Base-by-base conservation (phyloP, 1,140 invertebrate genomes). In the Liolophura sinensis region DNA sequence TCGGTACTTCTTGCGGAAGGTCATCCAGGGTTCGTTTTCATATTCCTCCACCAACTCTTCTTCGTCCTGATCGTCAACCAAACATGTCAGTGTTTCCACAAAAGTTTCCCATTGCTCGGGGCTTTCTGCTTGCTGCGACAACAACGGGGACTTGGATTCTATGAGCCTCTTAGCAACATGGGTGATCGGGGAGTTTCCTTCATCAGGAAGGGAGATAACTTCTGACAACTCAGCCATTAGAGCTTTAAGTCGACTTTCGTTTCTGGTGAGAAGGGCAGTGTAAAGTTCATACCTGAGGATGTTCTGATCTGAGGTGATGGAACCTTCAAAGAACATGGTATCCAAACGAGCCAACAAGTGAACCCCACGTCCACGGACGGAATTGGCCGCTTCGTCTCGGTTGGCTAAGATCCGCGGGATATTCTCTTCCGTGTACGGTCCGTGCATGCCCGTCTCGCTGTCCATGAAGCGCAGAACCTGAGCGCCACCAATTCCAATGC, bases 371-470 rank as follows among this genome's bases (percentile, higher is more conserved):
- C 75, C 75, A 0, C 71, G 62, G n/a, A 67, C 24, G 0, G 69
- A 65, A n/a, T 65, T 48, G 4, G 73, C 73, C 46, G 75, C 75
- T 15, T 70, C 69, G 62, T 77, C 71, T 14, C 75, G 52, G 50
- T 59, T 68, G 25, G 49, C 24, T 31, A 74, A 27, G 27, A 77
- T 73, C 16, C 62, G 31, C n/a, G 73, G 70, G 46, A 77, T 74
- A 60, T 74, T 74, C 62, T 76, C 75, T 56, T 77, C 75, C 66
- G 60, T 77, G 68, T 76, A 74, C 0, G 75, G 73, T 5, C 73
- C 75, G 57, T 73, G 73, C 72, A 74, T 74, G 51, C 75, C 75
- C 11, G 71, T 74, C 22, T 72, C 67, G 12, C 61, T 57, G 62
- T 74, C 71, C 75, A 74, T 74, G 62, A 68, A 74, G 4, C 75